Conservation (phyloP, 2,888 invertebrate genomes). For the Tetropium fuscum region DNA sequence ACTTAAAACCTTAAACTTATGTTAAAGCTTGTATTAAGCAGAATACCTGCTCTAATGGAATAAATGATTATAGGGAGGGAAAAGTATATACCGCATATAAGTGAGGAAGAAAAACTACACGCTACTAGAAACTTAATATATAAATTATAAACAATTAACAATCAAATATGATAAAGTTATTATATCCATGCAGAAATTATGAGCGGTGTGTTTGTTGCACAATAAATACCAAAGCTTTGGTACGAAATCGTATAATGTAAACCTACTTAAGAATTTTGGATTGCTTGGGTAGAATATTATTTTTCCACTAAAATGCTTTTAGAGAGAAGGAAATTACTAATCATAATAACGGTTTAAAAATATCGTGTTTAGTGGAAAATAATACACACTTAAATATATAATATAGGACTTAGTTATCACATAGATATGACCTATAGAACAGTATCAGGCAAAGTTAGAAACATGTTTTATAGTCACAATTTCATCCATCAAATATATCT, state of each 20-base stretch:
- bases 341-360: not conserved
- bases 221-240: slow-evolving; percentile 37
- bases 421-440: not conserved
- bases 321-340: not conserved
- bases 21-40: slow-evolving; percentile 42
- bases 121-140: slow-evolving; percentile 25
- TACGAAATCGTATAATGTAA: slow-evolving; percentile 28
- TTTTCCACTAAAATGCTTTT: slow-evolving; percentile 3
- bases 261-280: slow-evolving; percentile 12
- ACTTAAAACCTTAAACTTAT: slow-evolving; percentile 34
- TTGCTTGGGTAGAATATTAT: not conserved
- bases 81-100: not conserved
- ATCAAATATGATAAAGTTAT: slow-evolving; percentile 25
- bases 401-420: slow-evolving; percentile 10
- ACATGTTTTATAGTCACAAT: slow-evolving; percentile 6
- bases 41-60: slow-evolving; percentile 37
- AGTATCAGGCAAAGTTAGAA: not conserved
- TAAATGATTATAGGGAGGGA: slow-evolving; percentile 4
- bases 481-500: slow-evolving; percentile 27
- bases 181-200: slow-evolving; percentile 15
- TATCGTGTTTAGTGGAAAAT: slow-evolving; percentile 8
- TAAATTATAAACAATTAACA: slow-evolving; percentile 40
- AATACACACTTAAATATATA: slow-evolving; percentile 2
- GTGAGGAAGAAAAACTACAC: slow-evolving; percentile 17
- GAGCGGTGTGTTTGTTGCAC: slow-evolving; percentile 13